Base-by-base conservation (phyloP, 2,888 invertebrate genomes). In the Hipparchia semele region DNA sequence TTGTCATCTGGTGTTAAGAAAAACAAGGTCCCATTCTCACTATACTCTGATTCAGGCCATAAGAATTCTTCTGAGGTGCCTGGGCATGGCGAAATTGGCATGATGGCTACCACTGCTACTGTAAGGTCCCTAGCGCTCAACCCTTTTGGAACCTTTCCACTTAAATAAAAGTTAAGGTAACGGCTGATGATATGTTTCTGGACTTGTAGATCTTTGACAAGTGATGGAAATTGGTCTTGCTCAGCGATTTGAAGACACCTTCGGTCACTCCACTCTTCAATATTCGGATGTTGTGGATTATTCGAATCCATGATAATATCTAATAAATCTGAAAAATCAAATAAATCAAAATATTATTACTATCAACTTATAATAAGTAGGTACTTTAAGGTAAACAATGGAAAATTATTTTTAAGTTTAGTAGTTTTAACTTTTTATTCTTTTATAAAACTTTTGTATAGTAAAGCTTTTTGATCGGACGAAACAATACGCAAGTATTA, bases 1-100 rank as follows among this genome's bases (percentile, higher is more conserved):
- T 74, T 79, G 33, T 80, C 78, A 61, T 80, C 79, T 3, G 79
- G 77, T 12, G 81, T 73, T 45, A 80, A 23, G 72, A 76, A 79
- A 69, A 80, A 81, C 68, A 81, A 62, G 12, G 73, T 75, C n/a
- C 79, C 80, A 33, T 73, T 51, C n/a, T 77, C 75, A 45, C 59
- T 70, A 46, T 77, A 80, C 6, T 77, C 71, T 0, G 8, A 13
- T 9, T 72, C 59, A 23, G 67, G 33, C 76, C 76, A 81, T 51
- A 79, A 75, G n/a, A 78, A 73, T 46, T 75, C 59, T 75, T 81
- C 80, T n/a, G 65, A 53, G 0, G 33, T 1, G 0, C 23, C 0
- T 10, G 54, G 59, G 49, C 73, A 23, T 39, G 39, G 39, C 23
- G 23, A 68, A 7, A 66, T 33, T 1, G 80, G 80, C 76, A 78